These are phyloP conservation scores for Meloidogyne hapla DNA, from an alignment of 1,140 invertebrate species.

Conservation along the genomic window DNA sequence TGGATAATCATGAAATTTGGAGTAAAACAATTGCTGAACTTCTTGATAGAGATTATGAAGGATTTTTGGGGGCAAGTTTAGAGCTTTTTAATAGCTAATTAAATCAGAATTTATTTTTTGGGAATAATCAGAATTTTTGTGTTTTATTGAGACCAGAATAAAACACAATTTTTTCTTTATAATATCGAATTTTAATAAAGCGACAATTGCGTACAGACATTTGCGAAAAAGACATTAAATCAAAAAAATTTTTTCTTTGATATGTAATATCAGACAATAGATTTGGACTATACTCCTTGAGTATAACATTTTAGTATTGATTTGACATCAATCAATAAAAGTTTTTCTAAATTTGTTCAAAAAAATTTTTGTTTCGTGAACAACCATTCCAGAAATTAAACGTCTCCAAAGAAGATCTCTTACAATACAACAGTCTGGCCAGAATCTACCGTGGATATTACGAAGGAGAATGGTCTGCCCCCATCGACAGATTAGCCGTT, in stretches of 20 bases:
- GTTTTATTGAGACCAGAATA: too few relatives aligned
- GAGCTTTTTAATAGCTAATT: too few relatives aligned
- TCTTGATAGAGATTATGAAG: slow-evolving; percentile 19
- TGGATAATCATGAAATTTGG: slow-evolving; percentile 14
- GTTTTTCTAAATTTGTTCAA: slow-evolving; percentile 5
- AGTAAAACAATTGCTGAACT: slow-evolving; percentile 30
- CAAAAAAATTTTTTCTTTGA: too few relatives aligned
- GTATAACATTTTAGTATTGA: too few relatives aligned
- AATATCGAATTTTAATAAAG: too few relatives aligned
- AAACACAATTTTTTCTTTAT: too few relatives aligned
- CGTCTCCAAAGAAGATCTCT: not conserved
- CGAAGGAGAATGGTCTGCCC: slow-evolving; percentile 34
- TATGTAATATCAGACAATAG: not conserved
- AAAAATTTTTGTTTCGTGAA: not conserved
- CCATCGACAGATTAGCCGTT: slow-evolving; percentile 25
- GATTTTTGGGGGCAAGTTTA: slow-evolving; percentile 28
- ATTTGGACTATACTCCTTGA: too few relatives aligned
- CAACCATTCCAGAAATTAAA: slow-evolving; percentile 2
- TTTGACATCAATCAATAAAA: too few relatives aligned
- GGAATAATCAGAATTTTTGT: too few relatives aligned
- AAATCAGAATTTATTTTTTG: too few relatives aligned
- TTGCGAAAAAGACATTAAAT: not conserved
- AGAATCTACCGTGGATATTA: slow-evolving; percentile 28
- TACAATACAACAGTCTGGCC: slow-evolving; percentile 9
- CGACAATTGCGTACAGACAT: too few relatives aligned